Evolutionary conservation across 2,888 invertebrate species (phyloP), one percentile per base, ranked within the genome.

Genomic region (Leucophora obtusa): DNA sequence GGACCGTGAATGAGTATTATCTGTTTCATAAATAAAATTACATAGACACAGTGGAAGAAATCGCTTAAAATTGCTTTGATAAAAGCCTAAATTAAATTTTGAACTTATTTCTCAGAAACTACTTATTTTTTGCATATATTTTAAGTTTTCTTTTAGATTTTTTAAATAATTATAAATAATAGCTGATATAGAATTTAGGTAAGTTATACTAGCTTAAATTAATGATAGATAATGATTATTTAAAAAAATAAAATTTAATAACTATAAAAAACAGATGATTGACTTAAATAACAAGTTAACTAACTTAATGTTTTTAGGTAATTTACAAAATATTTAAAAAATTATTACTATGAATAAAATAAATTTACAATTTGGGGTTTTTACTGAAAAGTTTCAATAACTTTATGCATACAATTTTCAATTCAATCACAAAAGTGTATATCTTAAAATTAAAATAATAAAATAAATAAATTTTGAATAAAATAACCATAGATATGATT

Each of bases 391-490:
- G 6, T 15, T 28, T 56, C 69, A 76, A 76, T 66, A 69, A 62
- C 21, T 69, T 74, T 43, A 71, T 66, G 58, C 58, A 72, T 59
- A 82, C 60, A 77, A 82, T 76, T 76, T 71, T 18, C n/a, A 73
- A 73, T 71, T 74, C 21, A 33, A 71, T 75, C 79, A 72, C 69
- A 72, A 69, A 78, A 33, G 18, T 1, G 51, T 38, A 28, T 47
- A 38, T 28, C 15, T 33, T 50, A 59, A 51, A 63, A 21, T 71
- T 58, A 70, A 75, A 38, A 14, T 43, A 35, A 75, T 15, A 7
- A 28, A 56, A 53, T 38, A 17, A 63, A 60, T 50, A 28, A 47
- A n/a, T n/a, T n/a, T 33, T n/a, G 11, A 21, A 53, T 14, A 17
- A 9, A 53, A 60, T 28, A 6, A 21, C 14, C 10, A 66, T 6